Evolutionary conservation across 2,797 vertebrate genomes (phyloP).

Genomic region (Catamblyrhynchus diadema): DNA sequence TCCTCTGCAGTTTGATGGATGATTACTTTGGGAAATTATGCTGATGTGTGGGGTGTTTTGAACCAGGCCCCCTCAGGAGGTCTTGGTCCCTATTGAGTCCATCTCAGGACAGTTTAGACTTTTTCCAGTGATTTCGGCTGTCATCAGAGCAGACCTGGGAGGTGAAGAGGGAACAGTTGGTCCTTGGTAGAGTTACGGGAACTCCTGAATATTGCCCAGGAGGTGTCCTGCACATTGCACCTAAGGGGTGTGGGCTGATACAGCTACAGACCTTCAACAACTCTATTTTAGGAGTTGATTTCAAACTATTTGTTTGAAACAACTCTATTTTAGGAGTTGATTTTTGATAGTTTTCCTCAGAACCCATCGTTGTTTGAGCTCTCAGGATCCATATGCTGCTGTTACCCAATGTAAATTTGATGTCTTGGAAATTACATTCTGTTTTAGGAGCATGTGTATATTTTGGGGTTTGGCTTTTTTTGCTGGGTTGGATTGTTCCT

Average conservation of each 20-base stretch:
- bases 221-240: not conserved
- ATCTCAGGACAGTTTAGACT: not conserved
- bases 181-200: not conserved
- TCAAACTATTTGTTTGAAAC: not conserved
- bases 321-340: not conserved
- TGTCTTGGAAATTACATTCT: not conserved
- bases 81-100: not conserved
- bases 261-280: not conserved
- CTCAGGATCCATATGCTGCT: not conserved
- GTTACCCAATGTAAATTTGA: not conserved
- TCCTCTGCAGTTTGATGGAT: fast-evolving
- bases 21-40: not conserved
- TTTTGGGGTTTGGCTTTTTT: not conserved
- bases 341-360: not conserved
- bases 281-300: not conserved
- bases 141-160: not conserved
- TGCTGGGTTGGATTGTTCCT: not conserved
- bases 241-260: not conserved
- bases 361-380: not conserved
- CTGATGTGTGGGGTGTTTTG: not conserved
- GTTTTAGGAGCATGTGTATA: fast-evolving
- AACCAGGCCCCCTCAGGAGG: fast-evolving
- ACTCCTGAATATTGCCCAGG: not conserved
- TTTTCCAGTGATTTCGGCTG: not conserved
- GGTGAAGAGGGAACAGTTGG: not conserved